These are phyloP conservation scores for Naso thynnoides DNA, from an alignment of 2,797 vertebrate species.

Conservation along the genomic window DNA sequence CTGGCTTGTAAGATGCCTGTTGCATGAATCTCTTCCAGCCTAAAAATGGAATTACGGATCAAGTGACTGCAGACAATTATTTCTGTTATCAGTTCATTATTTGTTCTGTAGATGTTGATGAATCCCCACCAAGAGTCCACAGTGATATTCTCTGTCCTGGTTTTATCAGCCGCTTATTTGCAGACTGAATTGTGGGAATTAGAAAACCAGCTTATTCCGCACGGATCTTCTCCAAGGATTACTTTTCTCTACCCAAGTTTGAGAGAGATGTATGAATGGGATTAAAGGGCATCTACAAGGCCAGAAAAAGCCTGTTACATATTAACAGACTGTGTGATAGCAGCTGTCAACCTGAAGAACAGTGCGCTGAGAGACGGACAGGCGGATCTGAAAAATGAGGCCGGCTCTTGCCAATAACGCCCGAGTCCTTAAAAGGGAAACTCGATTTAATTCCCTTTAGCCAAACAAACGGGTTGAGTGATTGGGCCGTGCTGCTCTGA, in stretches of 20 bases:
- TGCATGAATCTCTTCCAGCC: background rate
- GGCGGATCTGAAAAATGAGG: conserved; percentile 7
- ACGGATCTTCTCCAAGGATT: conserved; percentile 28
- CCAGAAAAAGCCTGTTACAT: conserved; percentile 35
- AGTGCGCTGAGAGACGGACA: conserved; percentile 30
- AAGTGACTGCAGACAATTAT: background rate
- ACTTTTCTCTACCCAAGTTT: conserved; percentile 18
- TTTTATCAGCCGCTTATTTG: conserved; percentile 40
- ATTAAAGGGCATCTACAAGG: conserved; percentile 36
- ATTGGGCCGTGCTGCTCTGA: background rate
- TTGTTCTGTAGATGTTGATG: background rate
- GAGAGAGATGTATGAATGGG: conserved; percentile 41
- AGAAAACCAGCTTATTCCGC: conserved; percentile 27
- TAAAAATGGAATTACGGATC: background rate
- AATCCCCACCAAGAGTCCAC: conserved; percentile 12
- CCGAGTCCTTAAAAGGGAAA: background rate
- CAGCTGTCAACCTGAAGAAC: conserved; percentile 35
- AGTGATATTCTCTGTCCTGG: background rate
- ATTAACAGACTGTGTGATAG: conserved; percentile 52
- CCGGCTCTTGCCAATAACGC: background rate
- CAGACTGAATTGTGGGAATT: background rate
- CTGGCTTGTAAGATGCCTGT: background rate
- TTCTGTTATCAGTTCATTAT: background rate
- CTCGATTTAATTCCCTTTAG: background rate
- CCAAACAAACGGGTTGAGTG: background rate